phyloP scores from a whole-genome alignment of 2,797 vertebrate genomes.

The Chiroxiphia lanceolata region DNA sequence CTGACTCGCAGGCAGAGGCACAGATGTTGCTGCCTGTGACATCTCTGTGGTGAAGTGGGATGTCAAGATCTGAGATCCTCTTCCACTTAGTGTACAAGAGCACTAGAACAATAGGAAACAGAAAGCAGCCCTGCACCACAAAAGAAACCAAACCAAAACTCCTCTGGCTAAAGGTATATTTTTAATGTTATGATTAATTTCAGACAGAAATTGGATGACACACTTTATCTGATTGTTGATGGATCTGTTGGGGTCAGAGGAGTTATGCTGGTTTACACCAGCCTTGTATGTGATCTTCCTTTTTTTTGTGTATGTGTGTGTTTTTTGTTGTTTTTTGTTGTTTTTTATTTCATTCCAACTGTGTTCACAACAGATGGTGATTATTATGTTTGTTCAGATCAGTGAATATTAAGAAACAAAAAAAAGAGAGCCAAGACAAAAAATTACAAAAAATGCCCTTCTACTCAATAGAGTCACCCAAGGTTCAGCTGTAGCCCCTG shows the following conservation, averaged over 20 bases:
- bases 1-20: background rate
- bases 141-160: constrained; percentile 1
- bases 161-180: constrained; percentile 33
- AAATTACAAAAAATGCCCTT: constrained; percentile 16
- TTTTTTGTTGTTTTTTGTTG: background rate
- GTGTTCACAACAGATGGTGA: constrained; percentile 53
- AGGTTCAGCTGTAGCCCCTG: constrained; percentile 43
- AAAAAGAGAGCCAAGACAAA: background rate
- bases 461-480: background rate
- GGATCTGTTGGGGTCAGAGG: constrained; percentile 14
- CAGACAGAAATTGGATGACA: background rate
- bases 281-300: background rate
- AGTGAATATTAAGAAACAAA: constrained; percentile 18
- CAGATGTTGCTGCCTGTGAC: background rate
- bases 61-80: constrained; percentile 52
- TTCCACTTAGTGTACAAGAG: constrained; percentile 49
- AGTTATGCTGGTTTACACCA: background rate
- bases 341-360: background rate
- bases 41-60: constrained; percentile 51
- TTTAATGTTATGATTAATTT: constrained; percentile 26
- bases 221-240: background rate
- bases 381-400: constrained; percentile 60
- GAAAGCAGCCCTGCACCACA: background rate
- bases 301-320: too few species aligned
- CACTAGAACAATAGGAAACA: constrained; percentile 56